Percentiles rank a stretch among this genome's conserved stretches.
These are phyloP conservation scores for Sebastiscus tertius DNA, from an alignment of 2,797 vertebrate species.

Conservation along the genomic window DNA sequence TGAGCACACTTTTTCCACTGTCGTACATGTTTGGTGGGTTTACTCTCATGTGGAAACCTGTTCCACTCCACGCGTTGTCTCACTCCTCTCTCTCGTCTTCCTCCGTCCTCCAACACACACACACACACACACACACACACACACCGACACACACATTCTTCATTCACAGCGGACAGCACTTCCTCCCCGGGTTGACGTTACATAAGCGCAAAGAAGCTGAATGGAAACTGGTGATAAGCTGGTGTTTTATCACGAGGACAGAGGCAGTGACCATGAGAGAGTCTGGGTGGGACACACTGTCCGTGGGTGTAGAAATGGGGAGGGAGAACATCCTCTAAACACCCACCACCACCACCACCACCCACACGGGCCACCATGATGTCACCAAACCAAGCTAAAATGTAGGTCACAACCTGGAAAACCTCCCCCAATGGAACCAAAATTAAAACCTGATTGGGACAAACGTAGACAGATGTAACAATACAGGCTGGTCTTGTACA, in stretches of 20 bases:
- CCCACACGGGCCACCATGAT: constrained; percentile 48
- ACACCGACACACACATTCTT: constrained; percentile 38
- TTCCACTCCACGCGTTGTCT: constrained; percentile 56
- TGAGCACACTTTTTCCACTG: constrained; percentile 80
- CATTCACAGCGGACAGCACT: constrained; percentile 64
- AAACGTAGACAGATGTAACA: neutral
- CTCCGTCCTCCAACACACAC: neutral
- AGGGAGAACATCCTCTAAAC: constrained; percentile 30
- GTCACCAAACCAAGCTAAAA: constrained; percentile 30
- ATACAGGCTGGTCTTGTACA: too few species aligned
- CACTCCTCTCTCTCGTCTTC: neutral
- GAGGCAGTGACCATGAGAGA: constrained; percentile 65
- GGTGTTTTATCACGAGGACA: constrained; percentile 66
- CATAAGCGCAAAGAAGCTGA: constrained; percentile 64
- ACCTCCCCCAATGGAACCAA: neutral
- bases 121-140: neutral
- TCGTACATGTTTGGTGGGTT: constrained; percentile 65
- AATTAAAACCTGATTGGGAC: neutral
- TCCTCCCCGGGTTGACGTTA: constrained; percentile 63
- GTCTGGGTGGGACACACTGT: constrained; percentile 52
- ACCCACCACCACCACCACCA: neutral
- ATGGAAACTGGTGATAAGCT: constrained; percentile 79
- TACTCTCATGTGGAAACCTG: constrained; percentile 76
- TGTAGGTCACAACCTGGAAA: constrained; percentile 42
- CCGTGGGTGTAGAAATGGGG: constrained; percentile 4